Conservation (phyloP, 2,113 vertebrate species). For the Embiotoca jacksoni region DNA sequence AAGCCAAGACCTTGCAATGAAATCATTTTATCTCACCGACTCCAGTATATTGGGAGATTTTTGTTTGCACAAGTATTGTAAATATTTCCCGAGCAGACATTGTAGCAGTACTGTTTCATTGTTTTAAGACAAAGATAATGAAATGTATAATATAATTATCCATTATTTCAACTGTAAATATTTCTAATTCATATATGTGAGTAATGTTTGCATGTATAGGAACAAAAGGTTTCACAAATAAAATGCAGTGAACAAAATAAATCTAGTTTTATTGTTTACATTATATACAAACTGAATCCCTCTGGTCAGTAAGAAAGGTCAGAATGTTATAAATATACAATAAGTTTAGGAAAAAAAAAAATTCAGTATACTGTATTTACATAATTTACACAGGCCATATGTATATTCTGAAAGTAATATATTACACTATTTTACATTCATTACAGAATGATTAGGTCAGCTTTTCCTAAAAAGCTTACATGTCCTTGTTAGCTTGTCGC, state of each 20-base stretch:
- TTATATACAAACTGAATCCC: slow-evolving; percentile 30
- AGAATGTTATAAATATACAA: background rate
- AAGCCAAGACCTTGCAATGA: background rate
- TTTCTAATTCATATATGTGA: slow-evolving; percentile 3
- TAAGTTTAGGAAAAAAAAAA: background rate
- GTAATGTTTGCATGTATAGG: slow-evolving; percentile 13
- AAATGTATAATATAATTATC: slow-evolving; percentile 9
- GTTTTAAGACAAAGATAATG: slow-evolving; percentile 20
- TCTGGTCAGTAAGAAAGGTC: background rate
- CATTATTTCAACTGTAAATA: slow-evolving; percentile 31
- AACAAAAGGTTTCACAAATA: slow-evolving; percentile 47
- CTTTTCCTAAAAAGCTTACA: background rate
- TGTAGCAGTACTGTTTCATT: slow-evolving; percentile 70
- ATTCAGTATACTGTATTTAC: too few species aligned
- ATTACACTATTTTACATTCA: slow-evolving; percentile 35
- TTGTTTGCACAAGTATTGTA: slow-evolving; percentile 60
- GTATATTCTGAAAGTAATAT: slow-evolving; percentile 2
- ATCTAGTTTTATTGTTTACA: slow-evolving; percentile 21
- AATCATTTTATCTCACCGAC: slow-evolving; percentile 11
- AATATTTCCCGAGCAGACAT: slow-evolving; percentile 54
- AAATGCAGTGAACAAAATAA: slow-evolving; percentile 45
- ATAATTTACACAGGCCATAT: too few species aligned
- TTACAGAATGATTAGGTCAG: background rate
- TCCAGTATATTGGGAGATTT: slow-evolving; percentile 7
- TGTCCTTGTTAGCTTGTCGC: background rate